Evolutionary conservation across 1,140 invertebrate genomes (phyloP), one percentile per base, ranked within the genome.

Genomic region (Potamilus streckersoni): DNA sequence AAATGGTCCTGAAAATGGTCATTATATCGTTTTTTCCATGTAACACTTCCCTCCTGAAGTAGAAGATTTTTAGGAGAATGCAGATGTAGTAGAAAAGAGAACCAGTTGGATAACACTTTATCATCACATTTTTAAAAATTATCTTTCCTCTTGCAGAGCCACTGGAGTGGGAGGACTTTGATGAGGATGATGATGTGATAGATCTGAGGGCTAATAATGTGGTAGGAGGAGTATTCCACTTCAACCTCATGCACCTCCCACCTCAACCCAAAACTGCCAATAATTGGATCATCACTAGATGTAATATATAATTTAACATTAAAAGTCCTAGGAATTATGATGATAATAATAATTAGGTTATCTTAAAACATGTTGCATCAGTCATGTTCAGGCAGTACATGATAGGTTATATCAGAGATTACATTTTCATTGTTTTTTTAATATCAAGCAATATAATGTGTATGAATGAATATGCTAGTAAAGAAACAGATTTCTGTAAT

Each of bases 61-160:
- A 81, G 87, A 89, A 60, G 89, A 90, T 58, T 90, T 90, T 85
- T 87, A 89, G 76, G 88, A 86, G 58, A 87, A 89, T 79, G 88
- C 89, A 31, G 88, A 90, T 80, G 84, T 87, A 2, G 73, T 90
- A 19, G 89, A 90, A 80, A 72, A 90, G 38, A 69, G 38, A 11
- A 49, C 38, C 38, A 49, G 38, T 49, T 11, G 11, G 6, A 49
- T 49, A 49, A 0, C 38, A 49, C 38, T 8, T 49, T 49, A 49
- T 49, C 6, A 8, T 49, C 6, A 49, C 6, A 49, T 49, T 49
- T 49, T 49, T 11, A 6, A 11, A 49, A 8, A 13, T 55, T 63
- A 17, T 14, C 64, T 27, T 56, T 69, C 17, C 63, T 13, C 20
- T 73, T 70, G 72, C 79, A 85, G 84, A 85, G 68, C 84, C 84